Percentiles rank a stretch among this genome's conserved stretches.
These are phyloP conservation scores for Lasioglossum figueresi DNA, from an alignment of 2,888 invertebrate genomes.

Conservation along the genomic window DNA sequence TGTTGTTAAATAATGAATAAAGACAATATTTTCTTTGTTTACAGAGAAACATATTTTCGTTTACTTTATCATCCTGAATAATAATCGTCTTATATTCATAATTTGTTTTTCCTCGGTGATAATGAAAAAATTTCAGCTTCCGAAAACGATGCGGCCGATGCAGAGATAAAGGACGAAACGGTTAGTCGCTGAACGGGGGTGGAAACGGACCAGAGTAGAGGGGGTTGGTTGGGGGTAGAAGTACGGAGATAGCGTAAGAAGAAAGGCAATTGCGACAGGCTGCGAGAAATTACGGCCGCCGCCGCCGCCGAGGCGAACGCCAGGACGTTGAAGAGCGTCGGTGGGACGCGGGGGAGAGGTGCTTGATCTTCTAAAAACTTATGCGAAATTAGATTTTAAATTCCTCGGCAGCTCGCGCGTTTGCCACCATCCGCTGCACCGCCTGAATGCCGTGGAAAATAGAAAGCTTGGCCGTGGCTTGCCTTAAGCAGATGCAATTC, in stretches of 20 bases:
- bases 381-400: constrained; percentile 79
- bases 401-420: constrained; percentile 64
- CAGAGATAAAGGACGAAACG: not conserved
- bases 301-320: constrained; percentile 14
- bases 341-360: constrained; percentile 23
- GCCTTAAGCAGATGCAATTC: constrained; percentile 73
- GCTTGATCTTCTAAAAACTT: constrained; percentile 72
- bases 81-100: too few species aligned
- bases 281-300: constrained; percentile 67
- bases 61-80: too few species aligned
- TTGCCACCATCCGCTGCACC: constrained; percentile 26
- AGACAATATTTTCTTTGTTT: too few species aligned
- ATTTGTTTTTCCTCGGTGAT: not conserved
- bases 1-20: too few species aligned
- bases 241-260: constrained; percentile 2
- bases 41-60: too few species aligned
- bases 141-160: not conserved
- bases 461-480: constrained; percentile 54
- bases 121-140: not conserved
- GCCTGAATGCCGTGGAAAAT: constrained; percentile 68
- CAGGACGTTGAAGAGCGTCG: constrained; percentile 31
- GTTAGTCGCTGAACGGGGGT: not conserved
- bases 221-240: not conserved
- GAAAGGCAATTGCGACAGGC: constrained; percentile 62
- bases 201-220: not conserved